Conservation (phyloP, 23 tunicate genomes). For the Halocynthia aurantium region DNA sequence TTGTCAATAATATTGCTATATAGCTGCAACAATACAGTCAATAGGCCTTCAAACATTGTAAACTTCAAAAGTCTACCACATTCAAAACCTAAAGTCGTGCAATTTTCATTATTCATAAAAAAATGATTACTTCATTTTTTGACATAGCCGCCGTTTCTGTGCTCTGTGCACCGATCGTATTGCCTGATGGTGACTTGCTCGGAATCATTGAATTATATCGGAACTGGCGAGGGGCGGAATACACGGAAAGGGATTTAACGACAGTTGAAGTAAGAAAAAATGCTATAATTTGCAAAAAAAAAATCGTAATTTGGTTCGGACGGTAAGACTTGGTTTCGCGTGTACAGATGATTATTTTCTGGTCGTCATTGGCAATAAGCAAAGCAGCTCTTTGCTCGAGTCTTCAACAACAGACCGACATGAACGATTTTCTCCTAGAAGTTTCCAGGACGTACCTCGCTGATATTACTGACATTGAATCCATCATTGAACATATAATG, state of each 20-base stretch:
- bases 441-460: slow-evolving; percentile 65
- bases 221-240: slow-evolving; percentile 42
- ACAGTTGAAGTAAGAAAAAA: slow-evolving; percentile 8
- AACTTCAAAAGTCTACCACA: too few relatives aligned
- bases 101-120: too few relatives aligned
- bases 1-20: too few relatives aligned
- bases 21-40: too few relatives aligned
- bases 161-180: slow-evolving; percentile 53
- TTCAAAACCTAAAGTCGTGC: too few relatives aligned
- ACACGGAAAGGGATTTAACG: slow-evolving; percentile 21
- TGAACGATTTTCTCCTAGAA: slow-evolving; percentile 75
- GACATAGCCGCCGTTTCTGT: slow-evolving; percentile 30
- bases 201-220: slow-evolving; percentile 72
- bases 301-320: too few relatives aligned
- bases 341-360: slow-evolving; percentile 35
- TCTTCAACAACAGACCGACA: slow-evolving; percentile 55
- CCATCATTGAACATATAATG: slow-evolving; percentile 70
- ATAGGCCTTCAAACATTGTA: too few relatives aligned
- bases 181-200: slow-evolving; percentile 48
- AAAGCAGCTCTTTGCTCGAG: slow-evolving; percentile 53
- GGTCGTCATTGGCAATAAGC: slow-evolving; percentile 61
- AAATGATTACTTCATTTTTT: neutral
- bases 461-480: slow-evolving; percentile 64
- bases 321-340: neutral
- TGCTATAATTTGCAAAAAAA: too few relatives aligned